Evolutionary conservation across 2,113 vertebrate species (phyloP).

Genomic region (Istiophorus platypterus): DNA sequence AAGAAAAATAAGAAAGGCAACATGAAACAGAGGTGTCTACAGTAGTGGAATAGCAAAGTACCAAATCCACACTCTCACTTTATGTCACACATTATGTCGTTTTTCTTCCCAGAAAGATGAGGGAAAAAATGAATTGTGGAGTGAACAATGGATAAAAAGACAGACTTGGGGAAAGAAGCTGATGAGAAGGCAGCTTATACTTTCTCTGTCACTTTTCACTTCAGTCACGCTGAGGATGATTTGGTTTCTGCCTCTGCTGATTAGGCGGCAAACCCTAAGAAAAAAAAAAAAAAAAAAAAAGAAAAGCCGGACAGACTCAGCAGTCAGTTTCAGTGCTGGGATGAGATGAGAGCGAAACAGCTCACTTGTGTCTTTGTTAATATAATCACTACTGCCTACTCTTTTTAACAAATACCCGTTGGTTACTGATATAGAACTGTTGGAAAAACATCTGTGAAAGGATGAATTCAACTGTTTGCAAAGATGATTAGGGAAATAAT

Average conservation of each 20-base stretch:
- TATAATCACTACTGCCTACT: constrained; percentile 18
- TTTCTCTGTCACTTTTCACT: constrained; percentile 42
- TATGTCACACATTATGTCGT: constrained; percentile 19
- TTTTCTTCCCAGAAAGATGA: constrained; percentile 52
- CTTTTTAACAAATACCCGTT: constrained; percentile 28
- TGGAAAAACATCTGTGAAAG: background rate
- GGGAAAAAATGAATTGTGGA: background rate
- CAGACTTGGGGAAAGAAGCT: constrained; percentile 28
- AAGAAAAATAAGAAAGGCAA: constrained; percentile 18
- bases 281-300: constrained; percentile 10
- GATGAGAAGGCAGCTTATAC: constrained; percentile 52
- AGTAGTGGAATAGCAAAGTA: constrained; percentile 48
- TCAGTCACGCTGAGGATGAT: constrained; percentile 44
- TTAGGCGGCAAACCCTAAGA: constrained; percentile 44
- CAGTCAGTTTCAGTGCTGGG: constrained; percentile 1
- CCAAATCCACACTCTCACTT: constrained; percentile 37
- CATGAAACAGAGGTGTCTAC: constrained; percentile 55
- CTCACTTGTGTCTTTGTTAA: constrained; percentile 38
- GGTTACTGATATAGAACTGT: constrained; percentile 6
- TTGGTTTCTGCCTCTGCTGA: constrained; percentile 55
- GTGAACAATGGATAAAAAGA: constrained; percentile 26
- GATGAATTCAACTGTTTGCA: background rate
- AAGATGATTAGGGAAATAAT: background rate
- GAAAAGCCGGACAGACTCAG: constrained; percentile 23
- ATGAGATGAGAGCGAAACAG: constrained; percentile 21